Evolutionary conservation across 1,140 invertebrate species (phyloP).

Genomic region (Euschistus heros): DNA sequence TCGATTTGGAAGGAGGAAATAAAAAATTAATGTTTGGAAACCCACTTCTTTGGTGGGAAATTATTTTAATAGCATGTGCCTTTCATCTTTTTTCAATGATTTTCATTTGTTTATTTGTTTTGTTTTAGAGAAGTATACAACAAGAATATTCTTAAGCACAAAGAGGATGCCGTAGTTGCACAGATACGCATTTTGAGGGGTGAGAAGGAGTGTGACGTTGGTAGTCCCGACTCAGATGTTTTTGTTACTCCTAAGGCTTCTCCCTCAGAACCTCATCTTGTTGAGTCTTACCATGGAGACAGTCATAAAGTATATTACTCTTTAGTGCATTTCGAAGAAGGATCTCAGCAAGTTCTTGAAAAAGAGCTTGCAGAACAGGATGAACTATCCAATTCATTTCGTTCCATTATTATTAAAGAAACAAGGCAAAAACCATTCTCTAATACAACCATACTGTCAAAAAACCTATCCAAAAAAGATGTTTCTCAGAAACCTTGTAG

Average conservation of each 20-base stretch:
- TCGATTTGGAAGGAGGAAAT: no score
- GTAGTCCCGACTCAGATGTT: conserved; percentile 29
- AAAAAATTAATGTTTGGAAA: no score
- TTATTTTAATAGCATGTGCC: neutral
- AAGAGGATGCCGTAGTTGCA: conserved; percentile 27
- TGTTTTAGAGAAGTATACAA: conserved; percentile 30
- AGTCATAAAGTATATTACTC: conserved; percentile 27
- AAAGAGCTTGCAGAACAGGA: conserved; percentile 33
- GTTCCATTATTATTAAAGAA: conserved; percentile 30
- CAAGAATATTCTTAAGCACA: conserved; percentile 23
- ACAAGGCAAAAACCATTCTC: conserved; percentile 25
- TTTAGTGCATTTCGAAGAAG: conserved; percentile 31
- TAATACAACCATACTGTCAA: neutral
- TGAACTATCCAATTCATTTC: conserved; percentile 31
- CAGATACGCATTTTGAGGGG: conserved; percentile 24
- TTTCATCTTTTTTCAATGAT: neutral
- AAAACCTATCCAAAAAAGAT: neutral
- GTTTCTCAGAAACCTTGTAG: neutral
- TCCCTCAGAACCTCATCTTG: conserved; percentile 21
- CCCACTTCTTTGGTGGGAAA: no score
- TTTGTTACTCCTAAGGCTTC: conserved; percentile 30
- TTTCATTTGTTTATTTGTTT: conserved; percentile 16
- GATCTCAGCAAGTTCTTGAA: conserved; percentile 25
- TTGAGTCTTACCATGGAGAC: neutral
- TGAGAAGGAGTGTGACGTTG: conserved; percentile 19